Percentiles rank a stretch among this genome's conserved stretches.
Evolutionary conservation across 2,797 vertebrate species (phyloP).

Genomic region (Phrynocephalus guinanensis): DNA sequence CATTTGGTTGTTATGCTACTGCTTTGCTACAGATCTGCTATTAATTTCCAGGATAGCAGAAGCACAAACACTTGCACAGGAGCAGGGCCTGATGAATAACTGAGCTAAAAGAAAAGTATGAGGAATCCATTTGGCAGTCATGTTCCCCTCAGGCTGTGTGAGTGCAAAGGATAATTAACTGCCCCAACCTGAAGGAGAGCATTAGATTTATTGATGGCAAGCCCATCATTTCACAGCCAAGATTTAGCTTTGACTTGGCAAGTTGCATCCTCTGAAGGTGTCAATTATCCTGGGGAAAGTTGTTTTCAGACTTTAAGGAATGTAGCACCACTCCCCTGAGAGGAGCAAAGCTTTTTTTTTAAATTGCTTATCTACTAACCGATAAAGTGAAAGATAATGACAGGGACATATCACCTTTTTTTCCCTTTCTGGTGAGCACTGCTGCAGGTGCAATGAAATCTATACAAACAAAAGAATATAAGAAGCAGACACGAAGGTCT

Average conservation of each 20-base stretch:
- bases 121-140: too few species aligned
- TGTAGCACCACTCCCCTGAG: conserved; percentile 11
- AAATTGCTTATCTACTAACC: conserved; percentile 3
- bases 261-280: conserved; percentile 21
- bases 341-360: neutral
- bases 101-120: neutral
- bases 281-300: conserved; percentile 21
- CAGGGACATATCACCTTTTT: neutral
- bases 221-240: conserved; percentile 15
- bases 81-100: neutral
- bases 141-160: fast-evolving
- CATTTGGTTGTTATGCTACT: neutral
- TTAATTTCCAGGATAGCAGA: neutral
- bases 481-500: neutral
- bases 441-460: neutral
- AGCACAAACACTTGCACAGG: neutral
- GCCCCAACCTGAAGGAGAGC: conserved; percentile 4
- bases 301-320: conserved; percentile 29
- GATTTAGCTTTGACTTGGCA: conserved; percentile 31
- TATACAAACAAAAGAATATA: neutral
- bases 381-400: neutral
- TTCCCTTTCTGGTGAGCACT: neutral
- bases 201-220: conserved; percentile 8
- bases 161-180: conserved; percentile 1
- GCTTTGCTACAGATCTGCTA: neutral